A percentile compares a stretch with the other conserved stretches of the same genome.
These are phyloP conservation scores for Spondyliosoma cantharus DNA, from an alignment of 2,797 vertebrate species.

Conservation along the genomic window DNA sequence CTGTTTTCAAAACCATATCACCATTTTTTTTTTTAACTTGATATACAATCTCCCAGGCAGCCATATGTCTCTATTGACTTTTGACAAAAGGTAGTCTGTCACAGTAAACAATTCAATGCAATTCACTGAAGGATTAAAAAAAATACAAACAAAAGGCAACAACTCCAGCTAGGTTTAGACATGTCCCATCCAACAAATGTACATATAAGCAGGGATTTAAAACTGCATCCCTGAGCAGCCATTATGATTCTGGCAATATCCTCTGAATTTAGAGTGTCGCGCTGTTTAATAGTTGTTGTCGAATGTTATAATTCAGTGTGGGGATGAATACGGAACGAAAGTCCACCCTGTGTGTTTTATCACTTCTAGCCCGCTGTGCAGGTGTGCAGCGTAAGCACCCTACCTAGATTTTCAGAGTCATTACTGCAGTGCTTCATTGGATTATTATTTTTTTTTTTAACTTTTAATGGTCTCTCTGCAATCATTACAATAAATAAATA, in stretches of 20 bases:
- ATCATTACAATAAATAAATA: constrained; percentile 6
- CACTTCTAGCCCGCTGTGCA: constrained; percentile 14
- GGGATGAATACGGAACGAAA: constrained; percentile 44
- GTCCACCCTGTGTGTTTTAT: constrained; percentile 38
- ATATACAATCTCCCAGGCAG: too few species aligned
- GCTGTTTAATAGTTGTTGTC: constrained; percentile 48
- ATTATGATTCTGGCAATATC: constrained; percentile 20
- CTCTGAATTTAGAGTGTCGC: constrained; percentile 34
- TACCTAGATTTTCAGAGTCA: constrained; percentile 11
- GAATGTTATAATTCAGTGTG: constrained; percentile 39
- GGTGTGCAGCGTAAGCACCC: constrained; percentile 4
- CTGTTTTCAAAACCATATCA: too few species aligned
- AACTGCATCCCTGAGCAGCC: constrained; percentile 15
- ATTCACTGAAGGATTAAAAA: background rate
- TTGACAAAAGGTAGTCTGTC: background rate
- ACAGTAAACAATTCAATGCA: background rate
- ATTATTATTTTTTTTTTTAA: constrained; percentile 7
- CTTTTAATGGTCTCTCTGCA: constrained; percentile 6
- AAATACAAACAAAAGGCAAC: background rate
- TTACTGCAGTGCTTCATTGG: constrained; percentile 34
- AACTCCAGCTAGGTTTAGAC: background rate
- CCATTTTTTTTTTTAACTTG: too few species aligned
- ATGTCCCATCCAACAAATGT: background rate
- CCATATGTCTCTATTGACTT: too few species aligned
- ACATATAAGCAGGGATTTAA: constrained; percentile 7